These are phyloP conservation scores for Monochamus saltuarius DNA, from an alignment of 1,140 invertebrate species.

Conservation along the genomic window DNA sequence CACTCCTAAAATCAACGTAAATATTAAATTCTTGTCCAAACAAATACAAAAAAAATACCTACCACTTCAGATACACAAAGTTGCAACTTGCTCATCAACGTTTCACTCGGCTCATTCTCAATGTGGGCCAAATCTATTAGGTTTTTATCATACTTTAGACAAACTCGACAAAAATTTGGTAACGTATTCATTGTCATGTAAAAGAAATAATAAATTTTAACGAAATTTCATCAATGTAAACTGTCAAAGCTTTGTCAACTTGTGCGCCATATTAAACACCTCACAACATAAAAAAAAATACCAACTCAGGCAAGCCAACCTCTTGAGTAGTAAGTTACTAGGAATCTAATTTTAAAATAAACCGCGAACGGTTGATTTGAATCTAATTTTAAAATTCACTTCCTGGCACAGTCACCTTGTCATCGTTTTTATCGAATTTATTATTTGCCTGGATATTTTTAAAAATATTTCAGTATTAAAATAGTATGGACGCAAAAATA, in stretches of 20 bases:
- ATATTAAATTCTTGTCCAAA: constrained; percentile 24
- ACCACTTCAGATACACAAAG: constrained; percentile 49
- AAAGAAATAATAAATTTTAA: constrained; percentile 35
- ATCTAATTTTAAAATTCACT: background rate
- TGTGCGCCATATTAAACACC: constrained; percentile 41
- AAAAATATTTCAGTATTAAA: no score
- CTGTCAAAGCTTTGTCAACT: constrained; percentile 44
- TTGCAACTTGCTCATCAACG: constrained; percentile 44
- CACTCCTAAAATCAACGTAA: constrained; percentile 40
- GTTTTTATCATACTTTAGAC: constrained; percentile 46
- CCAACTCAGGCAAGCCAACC: constrained; percentile 18
- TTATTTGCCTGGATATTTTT: no score
- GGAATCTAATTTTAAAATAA: constrained; percentile 27
- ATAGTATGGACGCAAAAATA: no score
- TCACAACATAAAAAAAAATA: constrained; percentile 34
- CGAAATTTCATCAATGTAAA: constrained; percentile 29
- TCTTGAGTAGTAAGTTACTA: constrained; percentile 8
- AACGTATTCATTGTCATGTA: constrained; percentile 43
- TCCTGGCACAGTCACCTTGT: no score
- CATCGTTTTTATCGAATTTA: no score
- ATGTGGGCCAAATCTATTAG: constrained; percentile 44
- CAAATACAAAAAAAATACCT: constrained; percentile 37
- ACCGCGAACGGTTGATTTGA: background rate
- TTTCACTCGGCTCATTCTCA: constrained; percentile 42
- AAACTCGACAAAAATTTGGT: constrained; percentile 47